Base-by-base conservation (phyloP, 2,888 invertebrate species). In the Pollenia griseotomentosa region DNA sequence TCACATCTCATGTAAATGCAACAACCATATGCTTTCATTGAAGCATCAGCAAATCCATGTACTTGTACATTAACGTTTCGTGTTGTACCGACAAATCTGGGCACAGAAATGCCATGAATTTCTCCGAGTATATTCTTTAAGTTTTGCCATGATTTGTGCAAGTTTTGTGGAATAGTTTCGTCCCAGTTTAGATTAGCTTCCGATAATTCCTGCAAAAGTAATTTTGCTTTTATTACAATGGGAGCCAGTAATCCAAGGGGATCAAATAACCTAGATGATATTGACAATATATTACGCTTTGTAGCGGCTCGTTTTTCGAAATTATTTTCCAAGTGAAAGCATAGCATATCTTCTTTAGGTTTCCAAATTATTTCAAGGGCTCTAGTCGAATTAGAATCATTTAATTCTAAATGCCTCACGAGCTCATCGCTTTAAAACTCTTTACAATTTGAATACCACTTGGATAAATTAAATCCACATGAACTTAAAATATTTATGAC, bases 11-110 rank as follows among this genome's bases (percentile, higher is more conserved):
- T 51, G n/a, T 80, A 80, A 11, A 79, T 79, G 48, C 68, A 79
- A 59, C 68, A 79, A 5, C 70, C 79, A 46, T 70, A 79, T 61
- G 53, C 80, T 33, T 11, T 10, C 16, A 66, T 70, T 46, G 70
- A 59, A 2, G 63, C 77, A 46, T 77, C 77, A 40, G 77, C 48
- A 55, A 78, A 78, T n/a, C 66, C 66, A 66, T 78, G 61, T 48
- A 70, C 46, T 61, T 71, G 61, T 61, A 66, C 55, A 2, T 48
- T 71, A 9, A 16, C 16, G 33, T 33, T 33, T 33, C 4, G 33
- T 33, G 33, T 33, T 33, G 33, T 33, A 12, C 46, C 46, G 12
- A 46, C 46, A 46, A 46, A 46, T 46, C 10, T 46, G 10, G 46
- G 12, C 12, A 46, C 12, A 3, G 10, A 11, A 11, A 46, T 46